A percentile compares a stretch with the other conserved stretches of the same genome.
These are phyloP conservation scores for Ceraclea dissimilis DNA, from an alignment of 2,888 invertebrate genomes.

Conservation along the genomic window DNA sequence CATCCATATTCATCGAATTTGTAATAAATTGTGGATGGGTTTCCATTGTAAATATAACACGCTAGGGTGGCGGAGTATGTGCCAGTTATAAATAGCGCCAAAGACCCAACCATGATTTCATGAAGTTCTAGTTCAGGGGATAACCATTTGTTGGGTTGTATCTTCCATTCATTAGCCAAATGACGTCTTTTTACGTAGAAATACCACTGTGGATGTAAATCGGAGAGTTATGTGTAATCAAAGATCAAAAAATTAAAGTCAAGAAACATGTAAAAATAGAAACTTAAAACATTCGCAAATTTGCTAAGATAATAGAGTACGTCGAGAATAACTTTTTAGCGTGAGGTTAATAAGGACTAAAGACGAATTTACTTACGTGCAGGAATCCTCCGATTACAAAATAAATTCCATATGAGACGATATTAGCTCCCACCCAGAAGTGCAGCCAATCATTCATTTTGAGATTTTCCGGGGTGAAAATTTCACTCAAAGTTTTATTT, in stretches of 20 bases:
- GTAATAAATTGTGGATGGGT: slow-evolving; percentile 58
- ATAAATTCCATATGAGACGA: slow-evolving; percentile 52
- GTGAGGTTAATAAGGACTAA: too few species aligned
- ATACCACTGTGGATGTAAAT: slow-evolving; percentile 61
- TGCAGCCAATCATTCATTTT: slow-evolving; percentile 45
- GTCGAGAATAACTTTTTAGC: too few species aligned
- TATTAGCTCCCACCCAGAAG: slow-evolving; percentile 44
- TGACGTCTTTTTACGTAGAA: slow-evolving; percentile 58
- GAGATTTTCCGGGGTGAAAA: slow-evolving; percentile 44
- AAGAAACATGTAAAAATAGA: too few species aligned
- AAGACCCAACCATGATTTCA: slow-evolving; percentile 57
- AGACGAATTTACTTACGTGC: too few species aligned
- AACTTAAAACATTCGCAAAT: too few species aligned
- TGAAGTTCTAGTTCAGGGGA: slow-evolving; percentile 59
- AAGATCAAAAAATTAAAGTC: too few species aligned
- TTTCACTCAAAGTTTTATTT: slow-evolving; percentile 32
- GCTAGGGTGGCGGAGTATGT: slow-evolving; percentile 53
- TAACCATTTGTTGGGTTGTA: slow-evolving; percentile 63
- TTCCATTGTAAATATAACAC: slow-evolving; percentile 60
- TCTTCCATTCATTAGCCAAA: slow-evolving; percentile 61
- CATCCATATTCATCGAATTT: slow-evolving; percentile 55
- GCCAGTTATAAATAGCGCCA: slow-evolving; percentile 50
- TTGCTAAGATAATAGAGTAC: too few species aligned
- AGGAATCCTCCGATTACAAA: slow-evolving; percentile 60
- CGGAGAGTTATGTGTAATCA: too few species aligned